Conservation (phyloP, 1,140 invertebrate species). For the Grapholita molesta region DNA sequence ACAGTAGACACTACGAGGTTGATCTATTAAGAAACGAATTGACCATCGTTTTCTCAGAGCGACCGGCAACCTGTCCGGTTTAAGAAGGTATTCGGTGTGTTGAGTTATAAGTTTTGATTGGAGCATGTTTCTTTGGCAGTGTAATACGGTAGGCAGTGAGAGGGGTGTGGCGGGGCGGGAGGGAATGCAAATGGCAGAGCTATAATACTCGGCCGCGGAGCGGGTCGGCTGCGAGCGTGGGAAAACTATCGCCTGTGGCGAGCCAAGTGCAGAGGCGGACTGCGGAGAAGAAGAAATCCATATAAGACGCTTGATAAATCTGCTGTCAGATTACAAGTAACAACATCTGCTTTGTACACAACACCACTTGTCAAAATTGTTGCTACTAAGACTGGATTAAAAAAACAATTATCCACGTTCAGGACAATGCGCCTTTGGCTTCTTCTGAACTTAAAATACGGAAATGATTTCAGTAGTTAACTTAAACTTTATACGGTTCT, state of each 20-base stretch:
- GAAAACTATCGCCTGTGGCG: slow-evolving; percentile 76
- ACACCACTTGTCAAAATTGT: too few relatives aligned
- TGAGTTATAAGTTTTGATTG: neutral
- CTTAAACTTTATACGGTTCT: too few relatives aligned
- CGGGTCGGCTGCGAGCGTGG: slow-evolving; percentile 65
- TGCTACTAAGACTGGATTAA: neutral
- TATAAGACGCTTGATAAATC: neutral
- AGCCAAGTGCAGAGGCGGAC: slow-evolving; percentile 48
- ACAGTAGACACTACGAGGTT: slow-evolving; percentile 16
- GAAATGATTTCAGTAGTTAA: too few relatives aligned
- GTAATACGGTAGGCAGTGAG: slow-evolving; percentile 65
- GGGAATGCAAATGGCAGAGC: slow-evolving; percentile 72
- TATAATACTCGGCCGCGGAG: slow-evolving; percentile 59
- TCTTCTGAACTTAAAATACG: too few relatives aligned
- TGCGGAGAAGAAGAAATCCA: slow-evolving; percentile 19
- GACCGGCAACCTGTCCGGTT: slow-evolving; percentile 20
- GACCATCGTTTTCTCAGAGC: slow-evolving; percentile 27
- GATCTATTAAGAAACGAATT: slow-evolving; percentile 41
- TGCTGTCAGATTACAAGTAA: neutral
- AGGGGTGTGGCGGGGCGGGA: slow-evolving; percentile 23
- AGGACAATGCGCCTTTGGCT: neutral
- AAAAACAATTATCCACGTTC: neutral
- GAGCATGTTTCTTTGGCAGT: slow-evolving; percentile 43
- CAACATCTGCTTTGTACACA: neutral
- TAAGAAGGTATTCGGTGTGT: slow-evolving; percentile 16